A percentile compares a stretch with the other conserved stretches of the same genome.
phyloP scores from a whole-genome alignment of 2,888 invertebrate genomes.

The Bellardia bayeri region DNA sequence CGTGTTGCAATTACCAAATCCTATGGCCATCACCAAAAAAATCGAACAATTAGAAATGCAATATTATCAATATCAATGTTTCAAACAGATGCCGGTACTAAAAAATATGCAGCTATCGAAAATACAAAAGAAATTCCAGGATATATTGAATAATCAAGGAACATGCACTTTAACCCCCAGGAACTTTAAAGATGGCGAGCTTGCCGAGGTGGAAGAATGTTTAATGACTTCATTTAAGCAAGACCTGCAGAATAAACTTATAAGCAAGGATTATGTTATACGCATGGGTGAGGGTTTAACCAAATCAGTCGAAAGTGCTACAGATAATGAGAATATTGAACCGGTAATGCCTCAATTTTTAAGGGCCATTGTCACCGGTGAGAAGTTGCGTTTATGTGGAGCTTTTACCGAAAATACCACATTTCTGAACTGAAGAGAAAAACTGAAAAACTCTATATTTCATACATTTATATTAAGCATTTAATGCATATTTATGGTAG shows the following conservation, averaged over 20 bases:
- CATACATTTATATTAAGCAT: slow-evolving; percentile 4
- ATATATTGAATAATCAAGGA: slow-evolving; percentile 77
- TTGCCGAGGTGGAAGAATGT: slow-evolving; percentile 48
- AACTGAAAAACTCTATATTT: neutral
- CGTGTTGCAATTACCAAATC: slow-evolving; percentile 73
- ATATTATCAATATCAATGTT: slow-evolving; percentile 82
- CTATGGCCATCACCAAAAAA: slow-evolving; percentile 74
- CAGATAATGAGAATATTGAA: slow-evolving; percentile 37
- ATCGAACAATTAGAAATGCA: slow-evolving; percentile 79
- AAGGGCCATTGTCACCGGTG: slow-evolving; percentile 88
- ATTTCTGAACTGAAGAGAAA: slow-evolving; percentile 83
- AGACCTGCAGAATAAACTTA: slow-evolving; percentile 76
- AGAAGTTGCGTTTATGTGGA: slow-evolving; percentile 89
- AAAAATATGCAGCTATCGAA: slow-evolving; percentile 55
- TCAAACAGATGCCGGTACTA: slow-evolving; percentile 77
- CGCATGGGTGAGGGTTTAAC: slow-evolving; percentile 83
- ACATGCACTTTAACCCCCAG: slow-evolving; percentile 74
- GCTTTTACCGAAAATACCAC: slow-evolving; percentile 92
- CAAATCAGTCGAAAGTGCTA: slow-evolving; percentile 61
- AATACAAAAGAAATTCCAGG: slow-evolving; percentile 77
- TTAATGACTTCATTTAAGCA: slow-evolving; percentile 61
- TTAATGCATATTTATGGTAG: slow-evolving; percentile 15
- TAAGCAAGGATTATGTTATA: slow-evolving; percentile 85
- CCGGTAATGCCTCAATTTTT: slow-evolving; percentile 83
- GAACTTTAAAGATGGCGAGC: neutral